A percentile compares a stretch with the other conserved stretches of the same genome.
Conservation (phyloP, 2,797 vertebrate species). For the Bradypodion pumilum region DNA sequence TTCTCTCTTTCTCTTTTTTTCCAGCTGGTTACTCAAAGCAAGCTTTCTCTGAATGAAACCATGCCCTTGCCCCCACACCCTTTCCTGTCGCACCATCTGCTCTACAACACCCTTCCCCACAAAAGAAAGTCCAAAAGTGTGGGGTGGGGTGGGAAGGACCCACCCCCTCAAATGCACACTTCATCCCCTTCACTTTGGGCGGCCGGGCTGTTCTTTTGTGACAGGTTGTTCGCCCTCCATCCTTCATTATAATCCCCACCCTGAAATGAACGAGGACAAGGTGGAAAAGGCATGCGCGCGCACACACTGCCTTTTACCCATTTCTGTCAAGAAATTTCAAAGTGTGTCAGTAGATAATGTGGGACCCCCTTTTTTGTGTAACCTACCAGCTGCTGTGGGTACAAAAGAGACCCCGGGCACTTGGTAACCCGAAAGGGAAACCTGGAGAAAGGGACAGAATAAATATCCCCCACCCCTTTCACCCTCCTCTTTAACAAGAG, state of each 20-base stretch:
- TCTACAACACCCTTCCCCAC: background rate
- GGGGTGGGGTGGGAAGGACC: background rate
- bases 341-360: conserved; percentile 71
- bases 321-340: conserved; percentile 65
- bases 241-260: conserved; percentile 41
- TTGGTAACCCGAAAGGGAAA: conserved; percentile 73
- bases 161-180: background rate
- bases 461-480: conserved; percentile 69
- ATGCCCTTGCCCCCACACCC: conserved; percentile 23
- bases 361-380: conserved; percentile 53
- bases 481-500: conserved; percentile 71
- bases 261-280: conserved; percentile 41
- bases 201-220: conserved; percentile 44
- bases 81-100: conserved; percentile 58
- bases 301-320: conserved; percentile 32
- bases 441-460: conserved; percentile 71
- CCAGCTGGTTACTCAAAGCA: conserved; percentile 41
- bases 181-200: background rate
- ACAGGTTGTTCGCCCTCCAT: conserved; percentile 22
- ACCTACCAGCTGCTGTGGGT: conserved; percentile 73
- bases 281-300: too few species aligned
- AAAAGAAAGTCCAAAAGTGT: too few species aligned
- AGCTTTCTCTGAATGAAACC: conserved; percentile 19
- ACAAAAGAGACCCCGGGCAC: conserved; percentile 65
- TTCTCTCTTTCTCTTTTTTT: conserved; percentile 29